phyloP scores from a whole-genome alignment of 2,113 vertebrate species.

The Hippocampus guttulatus region DNA sequence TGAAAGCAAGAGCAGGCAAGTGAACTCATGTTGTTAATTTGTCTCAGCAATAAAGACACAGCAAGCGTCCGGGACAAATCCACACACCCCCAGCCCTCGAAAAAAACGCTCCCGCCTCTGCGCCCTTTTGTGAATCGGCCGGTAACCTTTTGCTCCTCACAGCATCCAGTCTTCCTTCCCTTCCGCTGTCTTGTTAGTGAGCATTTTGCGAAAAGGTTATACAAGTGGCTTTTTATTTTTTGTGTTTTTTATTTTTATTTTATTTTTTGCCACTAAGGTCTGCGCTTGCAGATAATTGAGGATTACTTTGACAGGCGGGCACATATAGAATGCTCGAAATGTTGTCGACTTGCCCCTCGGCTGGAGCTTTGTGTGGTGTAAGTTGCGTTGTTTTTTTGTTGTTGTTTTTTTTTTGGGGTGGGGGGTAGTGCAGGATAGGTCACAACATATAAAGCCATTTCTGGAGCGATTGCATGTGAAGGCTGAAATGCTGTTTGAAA shows the following conservation, averaged over 20 bases:
- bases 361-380: conserved; percentile 41
- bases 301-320: conserved; percentile 48
- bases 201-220: conserved; percentile 59
- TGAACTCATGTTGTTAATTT: conserved; percentile 60
- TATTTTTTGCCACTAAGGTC: no score
- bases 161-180: conserved; percentile 8
- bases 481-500: conserved; percentile 32
- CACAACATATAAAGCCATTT: no score
- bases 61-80: conserved; percentile 29
- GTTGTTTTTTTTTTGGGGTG: conserved; percentile 40
- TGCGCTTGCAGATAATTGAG: conserved; percentile 59
- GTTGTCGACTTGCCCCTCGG: conserved; percentile 52
- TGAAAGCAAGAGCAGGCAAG: conserved; percentile 41
- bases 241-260: no score
- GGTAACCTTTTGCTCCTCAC: conserved; percentile 3
- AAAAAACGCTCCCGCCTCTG: background rate
- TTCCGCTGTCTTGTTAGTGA: conserved; percentile 36
- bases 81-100: background rate
- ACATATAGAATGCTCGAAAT: conserved; percentile 29
- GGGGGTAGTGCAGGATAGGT: background rate
- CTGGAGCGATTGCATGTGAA: background rate
- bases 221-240: conserved; percentile 53
- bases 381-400: conserved; percentile 20
- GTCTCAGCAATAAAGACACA: conserved; percentile 47
- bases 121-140: background rate